Evolutionary conservation across 53 echinoderm and acorn worm species (phyloP).

Genomic region (Luidia sarsii): DNA sequence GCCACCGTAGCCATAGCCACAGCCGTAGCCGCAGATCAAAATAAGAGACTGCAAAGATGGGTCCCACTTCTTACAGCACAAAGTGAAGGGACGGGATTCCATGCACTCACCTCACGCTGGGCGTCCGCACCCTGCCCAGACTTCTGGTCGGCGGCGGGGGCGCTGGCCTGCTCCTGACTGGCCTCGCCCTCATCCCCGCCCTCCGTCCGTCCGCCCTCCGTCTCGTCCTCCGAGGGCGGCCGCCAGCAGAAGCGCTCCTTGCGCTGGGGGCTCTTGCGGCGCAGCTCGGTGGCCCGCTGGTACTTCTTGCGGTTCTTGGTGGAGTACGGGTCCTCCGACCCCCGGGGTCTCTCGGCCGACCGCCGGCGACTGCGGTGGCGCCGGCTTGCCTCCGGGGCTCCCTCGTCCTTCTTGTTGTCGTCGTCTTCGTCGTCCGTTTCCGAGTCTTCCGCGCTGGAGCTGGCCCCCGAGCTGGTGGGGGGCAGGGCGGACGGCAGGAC

Average conservation of each 20-base stretch:
- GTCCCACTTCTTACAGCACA: too few species aligned
- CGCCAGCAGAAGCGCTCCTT: slow-evolving; percentile 82
- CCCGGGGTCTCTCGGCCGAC: background rate
- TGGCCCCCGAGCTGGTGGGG: slow-evolving; percentile 22
- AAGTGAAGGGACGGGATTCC: background rate
- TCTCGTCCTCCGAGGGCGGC: slow-evolving; percentile 82
- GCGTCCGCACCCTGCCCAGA: background rate
- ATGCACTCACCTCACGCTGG: slow-evolving; percentile 12
- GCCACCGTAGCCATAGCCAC: too few species aligned
- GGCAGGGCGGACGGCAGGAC: slow-evolving; percentile 26
- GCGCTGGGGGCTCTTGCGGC: slow-evolving; percentile 28
- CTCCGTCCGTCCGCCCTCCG: slow-evolving; percentile 18
- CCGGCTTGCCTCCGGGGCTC: too few species aligned
- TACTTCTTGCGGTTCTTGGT: slow-evolving; percentile 59
- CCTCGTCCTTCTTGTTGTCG: too few species aligned
- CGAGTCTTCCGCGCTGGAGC: slow-evolving; percentile 1
- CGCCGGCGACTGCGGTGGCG: too few species aligned
- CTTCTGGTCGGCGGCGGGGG: background rate
- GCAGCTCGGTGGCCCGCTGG: slow-evolving; percentile 57
- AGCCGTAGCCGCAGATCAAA: too few species aligned
- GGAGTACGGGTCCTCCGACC: slow-evolving; percentile 53
- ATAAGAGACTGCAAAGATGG: too few species aligned
- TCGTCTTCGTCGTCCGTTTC: background rate
- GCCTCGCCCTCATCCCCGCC: background rate
- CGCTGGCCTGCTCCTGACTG: background rate